phyloP scores from a whole-genome alignment of 1,140 invertebrate genomes.

The Psix sp. region DNA sequence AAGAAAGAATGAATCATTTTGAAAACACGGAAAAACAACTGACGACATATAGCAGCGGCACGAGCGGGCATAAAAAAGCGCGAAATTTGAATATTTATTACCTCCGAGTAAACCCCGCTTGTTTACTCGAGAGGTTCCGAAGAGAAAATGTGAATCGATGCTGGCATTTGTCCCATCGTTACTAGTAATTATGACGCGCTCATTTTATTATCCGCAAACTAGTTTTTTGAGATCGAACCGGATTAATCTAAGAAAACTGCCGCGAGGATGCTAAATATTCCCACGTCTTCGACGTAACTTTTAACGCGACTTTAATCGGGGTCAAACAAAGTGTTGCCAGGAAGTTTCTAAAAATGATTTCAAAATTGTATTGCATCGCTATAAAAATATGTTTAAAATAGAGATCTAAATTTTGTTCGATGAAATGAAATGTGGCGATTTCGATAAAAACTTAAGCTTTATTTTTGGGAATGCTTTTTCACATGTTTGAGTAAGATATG shows the following conservation, averaged over 20 bases:
- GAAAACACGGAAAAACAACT: no score
- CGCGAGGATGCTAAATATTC: slow-evolving; percentile 19
- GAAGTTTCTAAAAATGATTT: slow-evolving; percentile 5
- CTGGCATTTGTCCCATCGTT: slow-evolving; percentile 8
- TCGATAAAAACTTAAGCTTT: no score
- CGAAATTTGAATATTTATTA: slow-evolving; percentile 13
- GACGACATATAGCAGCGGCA: neutral
- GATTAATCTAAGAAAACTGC: slow-evolving; percentile 41
- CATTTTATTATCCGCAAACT: slow-evolving; percentile 49
- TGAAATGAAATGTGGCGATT: no score
- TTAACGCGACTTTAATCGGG: slow-evolving; percentile 13
- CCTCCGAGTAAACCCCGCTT: neutral
- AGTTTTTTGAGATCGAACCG: slow-evolving; percentile 56
- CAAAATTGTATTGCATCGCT: neutral
- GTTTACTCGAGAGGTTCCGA: slow-evolving; percentile 7
- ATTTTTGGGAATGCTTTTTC: no score
- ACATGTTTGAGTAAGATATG: no score
- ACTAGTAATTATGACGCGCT: slow-evolving; percentile 32
- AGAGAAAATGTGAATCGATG: slow-evolving; percentile 15
- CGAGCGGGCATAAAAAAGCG: neutral
- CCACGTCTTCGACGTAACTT: slow-evolving; percentile 6
- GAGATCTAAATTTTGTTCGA: no score
- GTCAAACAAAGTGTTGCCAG: slow-evolving; percentile 7
- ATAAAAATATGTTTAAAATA: no score
- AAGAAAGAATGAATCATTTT: neutral